Evolutionary conservation across 2,888 invertebrate genomes (phyloP).

Genomic region (Leptinotarsa tumamoca): DNA sequence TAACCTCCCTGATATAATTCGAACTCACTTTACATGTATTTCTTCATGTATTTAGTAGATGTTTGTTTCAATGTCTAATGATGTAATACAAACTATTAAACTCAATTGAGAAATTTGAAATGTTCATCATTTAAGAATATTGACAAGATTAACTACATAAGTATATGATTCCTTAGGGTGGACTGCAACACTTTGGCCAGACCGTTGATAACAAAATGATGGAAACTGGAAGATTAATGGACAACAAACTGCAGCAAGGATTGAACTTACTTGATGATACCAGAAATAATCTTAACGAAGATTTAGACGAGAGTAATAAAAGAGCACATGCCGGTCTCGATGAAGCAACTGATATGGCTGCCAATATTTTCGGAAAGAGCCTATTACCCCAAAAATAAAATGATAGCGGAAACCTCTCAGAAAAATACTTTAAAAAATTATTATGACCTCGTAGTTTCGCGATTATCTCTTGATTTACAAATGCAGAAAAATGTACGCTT

Average conservation of each 20-base stretch:
- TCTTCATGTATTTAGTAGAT: too few species aligned
- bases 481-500: constrained; percentile 1
- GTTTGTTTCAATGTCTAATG: too few species aligned
- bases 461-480: background rate
- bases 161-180: constrained; percentile 34
- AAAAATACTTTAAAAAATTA: background rate
- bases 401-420: constrained; percentile 4
- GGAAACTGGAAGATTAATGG: constrained; percentile 46
- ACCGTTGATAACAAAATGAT: constrained; percentile 44
- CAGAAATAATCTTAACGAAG: constrained; percentile 41
- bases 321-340: constrained; percentile 53
- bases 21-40: too few species aligned
- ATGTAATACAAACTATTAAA: too few species aligned
- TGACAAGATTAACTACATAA: background rate
- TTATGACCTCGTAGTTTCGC: background rate
- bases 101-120: too few species aligned
- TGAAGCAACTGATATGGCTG: constrained; percentile 48
- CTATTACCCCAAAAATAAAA: constrained; percentile 47
- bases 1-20: too few species aligned
- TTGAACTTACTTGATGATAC: constrained; percentile 41
- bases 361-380: constrained; percentile 49
- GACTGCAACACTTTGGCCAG: constrained; percentile 39
- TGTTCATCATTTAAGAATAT: background rate
- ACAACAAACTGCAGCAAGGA: constrained; percentile 44
- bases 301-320: constrained; percentile 50